phyloP scores from a whole-genome alignment of 37 sponge, comb jelly and placozoan species.

The Sycon ciliatum region DNA sequence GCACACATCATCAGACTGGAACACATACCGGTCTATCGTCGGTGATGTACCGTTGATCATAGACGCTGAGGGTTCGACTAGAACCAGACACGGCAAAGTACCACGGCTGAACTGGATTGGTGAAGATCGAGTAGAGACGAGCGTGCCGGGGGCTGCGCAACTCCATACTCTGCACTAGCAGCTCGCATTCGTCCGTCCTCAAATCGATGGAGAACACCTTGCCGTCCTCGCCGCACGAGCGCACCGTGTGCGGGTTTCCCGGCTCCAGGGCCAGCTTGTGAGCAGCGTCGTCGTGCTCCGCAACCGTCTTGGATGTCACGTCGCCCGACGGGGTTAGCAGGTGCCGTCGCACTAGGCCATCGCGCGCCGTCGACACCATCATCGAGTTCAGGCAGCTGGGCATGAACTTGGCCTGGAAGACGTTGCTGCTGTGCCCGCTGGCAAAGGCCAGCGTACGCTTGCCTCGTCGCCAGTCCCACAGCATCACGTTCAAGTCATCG shows the following conservation, averaged over 20 bases:
- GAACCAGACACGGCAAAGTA: too few relatives aligned
- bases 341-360: conserved; percentile 62
- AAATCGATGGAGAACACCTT: conserved; percentile 67
- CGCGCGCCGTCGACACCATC: conserved; percentile 73
- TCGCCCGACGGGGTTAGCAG: neutral
- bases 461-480: conserved; percentile 78
- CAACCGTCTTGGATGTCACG: conserved; percentile 68
- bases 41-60: too few relatives aligned
- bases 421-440: conserved; percentile 64
- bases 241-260: conserved; percentile 58
- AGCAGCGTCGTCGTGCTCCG: conserved; percentile 71
- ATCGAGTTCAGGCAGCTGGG: conserved; percentile 49
- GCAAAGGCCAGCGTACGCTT: conserved; percentile 22
- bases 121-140: too few relatives aligned
- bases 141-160: too few relatives aligned
- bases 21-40: too few relatives aligned
- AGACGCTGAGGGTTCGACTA: too few relatives aligned
- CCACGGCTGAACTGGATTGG: too few relatives aligned
- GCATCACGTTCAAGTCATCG: conserved; percentile 73
- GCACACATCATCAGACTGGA: too few relatives aligned
- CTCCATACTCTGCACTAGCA: too few relatives aligned
- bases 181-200: conserved; percentile 39
- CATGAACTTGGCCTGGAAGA: conserved; percentile 92
- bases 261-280: conserved; percentile 57
- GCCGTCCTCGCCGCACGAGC: conserved; percentile 87